Evolutionary conservation across 2,888 invertebrate genomes (phyloP), one percentile per base, ranked within the genome.

Genomic region (Nemapogon koenigi): DNA sequence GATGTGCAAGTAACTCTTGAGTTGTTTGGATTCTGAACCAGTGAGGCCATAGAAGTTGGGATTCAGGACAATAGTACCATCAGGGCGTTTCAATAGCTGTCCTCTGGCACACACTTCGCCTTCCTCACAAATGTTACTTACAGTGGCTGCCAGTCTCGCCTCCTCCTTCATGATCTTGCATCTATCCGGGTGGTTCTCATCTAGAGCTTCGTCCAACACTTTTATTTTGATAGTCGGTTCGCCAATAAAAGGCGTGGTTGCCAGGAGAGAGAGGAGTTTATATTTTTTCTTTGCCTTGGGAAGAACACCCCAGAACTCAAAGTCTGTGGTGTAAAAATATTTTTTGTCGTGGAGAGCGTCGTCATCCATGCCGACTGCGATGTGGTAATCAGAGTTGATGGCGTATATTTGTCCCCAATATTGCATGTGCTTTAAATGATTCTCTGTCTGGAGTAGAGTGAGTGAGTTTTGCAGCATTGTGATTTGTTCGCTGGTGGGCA

Each of bases 391-490:
- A 13, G 81, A 81, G 46, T 86, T 85, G 1, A 84, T 70, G 1
- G 91, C 94, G 46, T 85, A 83, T 37, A 95, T 86, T 56, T 88
- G 86, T 0, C 94, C 95, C 92, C 94, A 94, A 55, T 94, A 91
- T 55, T 87, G 93, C 37, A 91, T 83, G 56, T 86, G 84, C 11
- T 81, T 67, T 61, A 94, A 93, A 59, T 92, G 91, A 64, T 94
- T 92, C 59, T 94, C 92, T 45, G 86, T 85, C 66, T 94, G 89
- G 26, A 94, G 72, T 39, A 91, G 69, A 0, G 89, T 79, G 3
- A 95, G 67, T 0, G 94, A 91, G 57, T 90, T 91, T 55, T 90
- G 86, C 10, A 94, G 68, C 39, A 88, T 49, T 1, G 86, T 75
- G 43, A 88, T 84, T 51, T 89, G 85, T 68, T 94, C 92, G 3